Evolutionary conservation across 2,797 vertebrate genomes (phyloP), one percentile per base, ranked within the genome.

Genomic region (Chromobotia macracanthus): DNA sequence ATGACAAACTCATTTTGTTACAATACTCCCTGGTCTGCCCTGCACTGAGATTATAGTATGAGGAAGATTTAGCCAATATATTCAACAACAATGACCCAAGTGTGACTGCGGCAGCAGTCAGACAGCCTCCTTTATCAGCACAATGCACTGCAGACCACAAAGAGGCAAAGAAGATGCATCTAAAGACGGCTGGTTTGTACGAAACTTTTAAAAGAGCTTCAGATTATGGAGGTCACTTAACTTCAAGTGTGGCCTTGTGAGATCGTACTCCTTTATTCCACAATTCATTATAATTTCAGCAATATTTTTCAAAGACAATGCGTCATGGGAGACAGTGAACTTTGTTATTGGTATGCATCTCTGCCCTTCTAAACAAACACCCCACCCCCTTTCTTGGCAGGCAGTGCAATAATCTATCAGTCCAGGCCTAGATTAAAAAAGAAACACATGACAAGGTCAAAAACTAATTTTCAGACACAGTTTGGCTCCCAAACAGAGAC

Each of bases 361-460:
- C 66, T 75, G 55, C 53, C 73, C 82, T 80, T 84, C 80, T 68
- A 75, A 75, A 80, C 77, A 69, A 56, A 66, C 75, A 66, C 38
- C 44, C 73, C 58, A 21, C 25, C 72, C 51, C 55, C 25, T 81
- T 76, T 82, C 80, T 79, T 86, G 81, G 85, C 83, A 82, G 41
- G 23, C 63, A 38, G 48, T 50, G 65, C 51, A 61, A 74, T 78
- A 66, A 84, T 82, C 76, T 80, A 86, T 86, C 83, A 84, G 77
- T 81, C 79, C 78, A 55, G 83, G 21, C 71, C 67, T 79, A 83
- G 85, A 80, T 83, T 75, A 63, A 68, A 82, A 85, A 79, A 79
- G 56, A 72, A 67, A 75, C 50, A 51, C 60, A 72, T 70, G 76
- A 85, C 80, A 84, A 84, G 82, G 82, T 87, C 80, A 80, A 82